Base-by-base conservation (phyloP, 1,140 invertebrate species). In the Antheraea mylitta region DNA sequence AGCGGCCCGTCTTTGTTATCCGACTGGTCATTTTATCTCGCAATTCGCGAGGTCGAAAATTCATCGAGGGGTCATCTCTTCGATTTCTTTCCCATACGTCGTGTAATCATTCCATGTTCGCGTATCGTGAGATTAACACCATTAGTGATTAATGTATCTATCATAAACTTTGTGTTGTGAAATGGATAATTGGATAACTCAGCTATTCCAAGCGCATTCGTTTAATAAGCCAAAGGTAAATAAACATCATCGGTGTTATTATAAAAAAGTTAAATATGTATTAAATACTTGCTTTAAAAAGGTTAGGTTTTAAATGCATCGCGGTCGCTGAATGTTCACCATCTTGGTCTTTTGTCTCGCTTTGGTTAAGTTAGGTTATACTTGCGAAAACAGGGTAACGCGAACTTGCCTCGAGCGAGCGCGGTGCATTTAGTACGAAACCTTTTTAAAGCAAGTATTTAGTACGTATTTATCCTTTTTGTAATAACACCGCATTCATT, bases 111-210 rank as follows among this genome's bases (percentile, higher is more conserved):
- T 91, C 73, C 65, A 74, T 77, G 67, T 81, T 82, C 71, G 85
- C 78, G 66, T 74, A 85, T 77, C 87, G 83, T 79, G 81, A 78
- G 81, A 85, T 82, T 72, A 87, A 80, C 83, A 89, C 74, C 79
- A 69, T 73, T 59, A 66, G 0, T 13, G 9, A 19, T 19, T 58
- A 38, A 66, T 19, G 30, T 18, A 45, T 63, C 59, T 53, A 59
- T 71, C 66, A 45, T 45, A 62, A 64, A 75, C 16, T 16, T 36
- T 64, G 42, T 73, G 70, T 68, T 68, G 73, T 73, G 69, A 64
- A 72, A 91, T 91, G 85, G 82, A 88, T 38, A 85, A 89, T 78
- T 91, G 89, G 89, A 91, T 91, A 67, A 81, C 85, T 37, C 81
- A 90, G 69, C 73, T 91, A 18, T 91, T 91, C 74, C 89, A 91